Evolutionary conservation across 2,113 vertebrate genomes (phyloP), one percentile per base, ranked within the genome.

Genomic region (Oreochromis tanganicae): DNA sequence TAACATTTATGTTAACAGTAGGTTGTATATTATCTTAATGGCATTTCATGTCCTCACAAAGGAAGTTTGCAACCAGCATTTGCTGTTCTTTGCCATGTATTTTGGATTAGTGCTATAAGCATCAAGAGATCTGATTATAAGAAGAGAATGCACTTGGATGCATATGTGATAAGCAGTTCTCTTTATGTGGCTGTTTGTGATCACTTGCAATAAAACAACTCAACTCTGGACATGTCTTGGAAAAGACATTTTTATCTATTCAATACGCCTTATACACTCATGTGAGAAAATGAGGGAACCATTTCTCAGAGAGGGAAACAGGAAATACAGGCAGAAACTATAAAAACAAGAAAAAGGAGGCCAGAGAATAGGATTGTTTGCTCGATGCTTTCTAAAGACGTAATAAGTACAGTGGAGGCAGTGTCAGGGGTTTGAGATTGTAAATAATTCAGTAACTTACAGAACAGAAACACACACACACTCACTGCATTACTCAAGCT

Each of bases 401-500:
- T 29, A 75, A 43, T 48, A 48, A 75, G 87, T 87, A 84, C 81
- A 55, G 66, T 46, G 73, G 79, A 85, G 87, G 85, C 75, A n/a
- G 81, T 82, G 86, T 89, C 85, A 82, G 87, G 87, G 78, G 87
- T 86, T 94, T 89, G 83, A 89, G 85, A 86, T 57, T 80, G 87
- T 95, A 90, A 95, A 95, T 95, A 90, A 94, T 95, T 95, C 83
- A 95, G 79, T 10, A 3, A 57, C 85, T 85, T 78, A 24, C 55
- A 86, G 73, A 85, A 83, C 75, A 82, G 7, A 83, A 73, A 90
- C 81, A 87, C 88, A 86, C 36, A 82, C 88, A 73, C 78, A 63
- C 14, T 29, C 88, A 89, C 14, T 14, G 43, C 84, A 86, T 80
- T 82, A 83, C 24, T 59, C 55, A 10, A 56, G 52, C 83, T 38